Percentiles rank a stretch among this genome's conserved stretches.
Evolutionary conservation across 2,888 invertebrate species (phyloP).

Genomic region (Balanococcus diminutus): DNA sequence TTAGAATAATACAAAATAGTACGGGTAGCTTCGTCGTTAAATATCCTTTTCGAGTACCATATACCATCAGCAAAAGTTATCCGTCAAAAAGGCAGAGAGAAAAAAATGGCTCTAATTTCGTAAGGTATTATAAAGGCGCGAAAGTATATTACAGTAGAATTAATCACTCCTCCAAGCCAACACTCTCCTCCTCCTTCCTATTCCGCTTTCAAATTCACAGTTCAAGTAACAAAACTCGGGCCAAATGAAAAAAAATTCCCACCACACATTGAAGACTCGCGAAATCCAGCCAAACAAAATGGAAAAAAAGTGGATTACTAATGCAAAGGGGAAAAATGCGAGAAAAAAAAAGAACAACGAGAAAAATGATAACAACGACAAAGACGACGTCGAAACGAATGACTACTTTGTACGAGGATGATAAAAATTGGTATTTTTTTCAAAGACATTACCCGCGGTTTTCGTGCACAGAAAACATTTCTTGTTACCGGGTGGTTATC

Average conservation of each 20-base stretch:
- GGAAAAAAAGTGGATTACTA: not conserved
- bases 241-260: not conserved
- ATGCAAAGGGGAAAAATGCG: not conserved
- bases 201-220: not conserved
- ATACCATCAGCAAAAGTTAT: not conserved
- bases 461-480: not conserved
- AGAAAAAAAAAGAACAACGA: not conserved
- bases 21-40: not conserved
- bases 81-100: not conserved
- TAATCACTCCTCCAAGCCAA: not conserved
- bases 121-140: not conserved
- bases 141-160: not conserved
- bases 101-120: not conserved
- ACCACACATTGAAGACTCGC: not conserved
- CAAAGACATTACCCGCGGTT: constrained; percentile 15
- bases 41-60: not conserved
- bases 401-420: not conserved
- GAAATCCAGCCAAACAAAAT: not conserved
- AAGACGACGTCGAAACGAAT: not conserved
- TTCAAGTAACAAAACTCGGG: not conserved
- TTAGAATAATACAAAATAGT: not conserved
- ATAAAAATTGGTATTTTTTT: constrained; percentile 14
- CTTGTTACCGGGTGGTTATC: not conserved
- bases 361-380: not conserved
- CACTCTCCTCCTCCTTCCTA: not conserved